A percentile compares a stretch with the other conserved stretches of the same genome.
phyloP scores from a whole-genome alignment of 2,888 invertebrate genomes.

The Aspidiotus rigidus region DNA sequence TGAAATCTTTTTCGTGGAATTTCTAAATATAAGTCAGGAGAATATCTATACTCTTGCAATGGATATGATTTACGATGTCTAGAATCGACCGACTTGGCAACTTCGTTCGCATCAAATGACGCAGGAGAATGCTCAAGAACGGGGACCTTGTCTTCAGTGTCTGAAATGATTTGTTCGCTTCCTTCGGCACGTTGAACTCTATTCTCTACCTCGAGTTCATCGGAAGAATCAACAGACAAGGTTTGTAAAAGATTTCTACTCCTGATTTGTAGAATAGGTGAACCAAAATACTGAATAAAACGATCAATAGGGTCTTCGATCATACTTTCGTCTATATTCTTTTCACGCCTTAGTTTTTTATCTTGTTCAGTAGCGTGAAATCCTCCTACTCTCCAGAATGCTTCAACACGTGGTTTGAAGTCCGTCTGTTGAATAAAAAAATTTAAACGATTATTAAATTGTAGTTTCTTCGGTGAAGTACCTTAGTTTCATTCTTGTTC shows the following conservation, averaged over 20 bases:
- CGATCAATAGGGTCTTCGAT: constrained; percentile 54
- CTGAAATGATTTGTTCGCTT: not conserved
- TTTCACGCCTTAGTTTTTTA: constrained; percentile 35
- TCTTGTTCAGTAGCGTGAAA: constrained; percentile 49
- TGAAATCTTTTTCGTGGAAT: constrained; percentile 42
- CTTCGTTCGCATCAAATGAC: not conserved
- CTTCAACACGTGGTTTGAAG: constrained; percentile 67
- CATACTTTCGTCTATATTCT: constrained; percentile 44
- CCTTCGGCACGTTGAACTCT: not conserved
- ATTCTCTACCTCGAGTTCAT: not conserved
- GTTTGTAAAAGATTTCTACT: constrained; percentile 58
- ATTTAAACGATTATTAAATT: constrained; percentile 3
- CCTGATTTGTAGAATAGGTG: constrained; percentile 60
- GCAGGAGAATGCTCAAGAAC: not conserved
- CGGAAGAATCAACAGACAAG: constrained; percentile 4
- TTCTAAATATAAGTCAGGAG: constrained; percentile 45
- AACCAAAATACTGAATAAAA: constrained; percentile 60
- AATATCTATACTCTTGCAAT: constrained; percentile 41
- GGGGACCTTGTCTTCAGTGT: not conserved
- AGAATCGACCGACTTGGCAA: not conserved
- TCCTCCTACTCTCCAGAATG: constrained; percentile 77
- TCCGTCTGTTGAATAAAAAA: constrained; percentile 51
- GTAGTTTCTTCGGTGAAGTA: not conserved
- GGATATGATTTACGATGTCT: not conserved
- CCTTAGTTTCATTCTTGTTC: not conserved